A percentile compares a stretch with the other conserved stretches of the same genome.
phyloP scores from a whole-genome alignment of 2,113 vertebrate genomes.

The Clinocottus analis region DNA sequence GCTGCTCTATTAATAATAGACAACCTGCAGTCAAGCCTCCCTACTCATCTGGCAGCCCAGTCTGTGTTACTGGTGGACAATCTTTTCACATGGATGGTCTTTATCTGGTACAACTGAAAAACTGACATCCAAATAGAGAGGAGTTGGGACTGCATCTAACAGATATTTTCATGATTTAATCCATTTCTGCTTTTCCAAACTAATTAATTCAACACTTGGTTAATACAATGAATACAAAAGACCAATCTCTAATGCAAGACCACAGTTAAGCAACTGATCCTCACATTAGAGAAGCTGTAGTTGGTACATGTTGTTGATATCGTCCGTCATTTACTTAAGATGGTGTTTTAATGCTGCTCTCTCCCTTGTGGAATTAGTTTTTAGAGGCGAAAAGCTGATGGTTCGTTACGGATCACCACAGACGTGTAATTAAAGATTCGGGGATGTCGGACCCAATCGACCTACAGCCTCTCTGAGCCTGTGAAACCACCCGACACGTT shows the following conservation, averaged over 20 bases:
- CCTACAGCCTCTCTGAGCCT: background rate
- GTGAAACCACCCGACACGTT: background rate
- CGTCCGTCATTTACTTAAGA: background rate
- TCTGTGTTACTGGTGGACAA: background rate
- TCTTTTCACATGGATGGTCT: background rate
- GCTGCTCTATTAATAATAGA: conserved; percentile 53
- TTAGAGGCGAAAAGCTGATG: background rate
- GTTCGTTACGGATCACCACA: background rate
- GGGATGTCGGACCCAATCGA: background rate
- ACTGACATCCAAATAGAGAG: background rate
- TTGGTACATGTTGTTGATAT: background rate
- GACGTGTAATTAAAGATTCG: conserved; percentile 11
- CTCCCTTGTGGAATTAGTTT: background rate
- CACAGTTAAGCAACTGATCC: background rate
- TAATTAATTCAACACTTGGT: conserved; percentile 10
- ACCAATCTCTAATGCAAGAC: background rate
- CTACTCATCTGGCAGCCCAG: background rate
- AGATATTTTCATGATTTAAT: conserved; percentile 5
- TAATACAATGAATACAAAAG: background rate
- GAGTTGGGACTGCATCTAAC: background rate
- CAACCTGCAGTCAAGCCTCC: background rate
- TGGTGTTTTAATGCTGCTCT: background rate
- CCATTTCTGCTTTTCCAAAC: conserved; percentile 2
- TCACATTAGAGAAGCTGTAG: background rate
- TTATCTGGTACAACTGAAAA: background rate